These are phyloP conservation scores for Microcebus lehilahytsara DNA, from an alignment of 2,113 vertebrate genomes.

Conservation along the genomic window DNA sequence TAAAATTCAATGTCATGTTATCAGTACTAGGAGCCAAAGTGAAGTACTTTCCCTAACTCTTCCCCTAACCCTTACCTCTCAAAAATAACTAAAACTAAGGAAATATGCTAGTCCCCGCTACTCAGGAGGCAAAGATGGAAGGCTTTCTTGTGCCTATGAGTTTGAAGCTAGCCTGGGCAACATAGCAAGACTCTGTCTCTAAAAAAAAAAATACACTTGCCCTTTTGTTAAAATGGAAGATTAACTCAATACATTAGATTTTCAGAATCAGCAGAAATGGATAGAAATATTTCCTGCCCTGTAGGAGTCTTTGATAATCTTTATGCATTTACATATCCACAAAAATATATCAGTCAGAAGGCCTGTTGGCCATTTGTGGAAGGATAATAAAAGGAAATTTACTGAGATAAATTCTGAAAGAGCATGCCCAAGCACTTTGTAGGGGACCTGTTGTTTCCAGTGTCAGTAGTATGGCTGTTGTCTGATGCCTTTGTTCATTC, in stretches of 20 bases:
- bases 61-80: neutral
- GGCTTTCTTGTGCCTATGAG: too few species aligned
- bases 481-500: neutral
- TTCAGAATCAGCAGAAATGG: constrained; percentile 37
- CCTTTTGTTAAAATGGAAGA: constrained; percentile 21
- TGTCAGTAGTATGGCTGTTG: neutral
- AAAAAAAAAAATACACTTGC: neutral
- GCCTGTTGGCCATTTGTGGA: neutral
- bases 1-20: constrained; percentile 15
- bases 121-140: too few species aligned
- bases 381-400: neutral
- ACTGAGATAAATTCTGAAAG: neutral
- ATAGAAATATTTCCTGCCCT: neutral
- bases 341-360: neutral
- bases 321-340: constrained; percentile 7
- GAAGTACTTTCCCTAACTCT: neutral
- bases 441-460: neutral
- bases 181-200: too few species aligned
- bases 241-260: constrained; percentile 7
- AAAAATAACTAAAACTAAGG: constrained; percentile 42
- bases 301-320: constrained; percentile 31
- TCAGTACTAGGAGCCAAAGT: neutral
- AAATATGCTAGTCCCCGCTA: neutral
- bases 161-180: too few species aligned
- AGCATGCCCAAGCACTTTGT: neutral